These are phyloP conservation scores for Lampropteryx suffumata DNA, from an alignment of 2,888 invertebrate species.

Conservation along the genomic window DNA sequence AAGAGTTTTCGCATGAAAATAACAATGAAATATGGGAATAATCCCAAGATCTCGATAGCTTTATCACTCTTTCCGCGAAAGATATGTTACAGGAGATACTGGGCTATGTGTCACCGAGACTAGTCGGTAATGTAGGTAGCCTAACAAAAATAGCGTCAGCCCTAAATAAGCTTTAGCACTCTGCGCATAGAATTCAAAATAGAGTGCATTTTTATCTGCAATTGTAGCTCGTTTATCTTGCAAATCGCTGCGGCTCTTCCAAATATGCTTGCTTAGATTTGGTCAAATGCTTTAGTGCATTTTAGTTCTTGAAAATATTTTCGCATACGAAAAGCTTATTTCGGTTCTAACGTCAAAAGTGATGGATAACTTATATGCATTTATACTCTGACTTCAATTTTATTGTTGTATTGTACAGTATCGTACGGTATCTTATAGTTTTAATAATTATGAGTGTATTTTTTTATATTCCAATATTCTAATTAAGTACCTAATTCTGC, in stretches of 20 bases:
- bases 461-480: no score
- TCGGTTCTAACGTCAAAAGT: no score
- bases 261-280: slow-evolving; percentile 28
- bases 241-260: slow-evolving; percentile 19
- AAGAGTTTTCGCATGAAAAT: slow-evolving; percentile 6
- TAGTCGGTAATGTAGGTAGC: slow-evolving; percentile 21
- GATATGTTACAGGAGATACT: slow-evolving; percentile 24
- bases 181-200: slow-evolving; percentile 15
- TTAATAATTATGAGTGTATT: no score
- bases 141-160: slow-evolving; percentile 13
- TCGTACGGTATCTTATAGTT: no score
- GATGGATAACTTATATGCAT: no score
- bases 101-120: slow-evolving; percentile 23
- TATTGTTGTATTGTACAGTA: no score
- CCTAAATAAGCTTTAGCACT: slow-evolving; percentile 6
- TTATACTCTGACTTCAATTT: no score
- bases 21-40: slow-evolving; percentile 16
- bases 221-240: slow-evolving; percentile 17
- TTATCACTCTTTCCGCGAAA: slow-evolving; percentile 24
- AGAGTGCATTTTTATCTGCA: slow-evolving; percentile 17
- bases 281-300: slow-evolving; percentile 20
- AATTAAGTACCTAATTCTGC: no score
- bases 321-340: no score
- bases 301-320: slow-evolving; percentile 4
- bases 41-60: slow-evolving; percentile 22